Conservation (phyloP, 64 coral and sea anemone genomes). For the Actinia tenebrosa region DNA sequence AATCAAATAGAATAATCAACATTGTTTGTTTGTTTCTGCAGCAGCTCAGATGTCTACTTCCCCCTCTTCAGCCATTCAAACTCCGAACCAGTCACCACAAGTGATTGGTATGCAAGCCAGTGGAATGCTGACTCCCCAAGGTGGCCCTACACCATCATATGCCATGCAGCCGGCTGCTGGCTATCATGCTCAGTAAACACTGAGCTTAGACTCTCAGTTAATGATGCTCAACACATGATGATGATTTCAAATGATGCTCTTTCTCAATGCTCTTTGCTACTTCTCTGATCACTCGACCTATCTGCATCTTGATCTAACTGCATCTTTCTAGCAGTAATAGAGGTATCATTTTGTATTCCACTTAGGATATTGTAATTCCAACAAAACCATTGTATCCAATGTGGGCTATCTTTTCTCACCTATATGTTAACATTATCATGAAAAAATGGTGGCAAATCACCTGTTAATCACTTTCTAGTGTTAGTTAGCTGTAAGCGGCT, state of each 20-base stretch:
- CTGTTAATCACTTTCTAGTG: background rate
- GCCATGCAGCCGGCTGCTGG: conserved; percentile 99
- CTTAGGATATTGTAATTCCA: too few species aligned
- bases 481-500: background rate
- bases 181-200: conserved; percentile 75
- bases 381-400: background rate
- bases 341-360: background rate
- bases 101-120: conserved; percentile 66
- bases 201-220: background rate
- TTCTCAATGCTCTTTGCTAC: background rate
- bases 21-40: conserved; percentile 13
- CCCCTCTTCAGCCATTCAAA: conserved; percentile 36
- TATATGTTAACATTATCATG: background rate
- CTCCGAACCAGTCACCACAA: conserved; percentile 61
- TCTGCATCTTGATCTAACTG: background rate
- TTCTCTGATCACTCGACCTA: conserved; percentile 17
- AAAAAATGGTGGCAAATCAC: background rate
- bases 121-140: conserved; percentile 64
- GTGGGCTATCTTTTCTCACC: background rate
- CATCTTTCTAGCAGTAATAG: too few species aligned
- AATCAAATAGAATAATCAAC: background rate
- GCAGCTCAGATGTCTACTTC: conserved; percentile 50
- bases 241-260: background rate
- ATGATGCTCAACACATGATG: background rate
- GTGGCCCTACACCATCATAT: conserved; percentile 51